A percentile compares a stretch with the other conserved stretches of the same genome.
Conservation (phyloP, 2,797 vertebrate species). For the Falco peregrinus region DNA sequence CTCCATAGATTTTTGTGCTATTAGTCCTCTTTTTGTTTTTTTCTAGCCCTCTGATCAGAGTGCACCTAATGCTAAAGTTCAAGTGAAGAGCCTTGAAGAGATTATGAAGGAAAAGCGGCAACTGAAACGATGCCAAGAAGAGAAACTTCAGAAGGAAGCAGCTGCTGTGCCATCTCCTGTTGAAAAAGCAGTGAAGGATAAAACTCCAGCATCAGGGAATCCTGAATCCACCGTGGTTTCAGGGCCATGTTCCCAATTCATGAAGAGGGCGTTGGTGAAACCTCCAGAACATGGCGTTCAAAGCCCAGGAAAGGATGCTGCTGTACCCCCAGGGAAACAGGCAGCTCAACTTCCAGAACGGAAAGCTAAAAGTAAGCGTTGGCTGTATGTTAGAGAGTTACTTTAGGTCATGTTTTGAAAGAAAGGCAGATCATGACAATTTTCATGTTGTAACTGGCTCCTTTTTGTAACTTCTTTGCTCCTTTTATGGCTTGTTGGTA, state of each 20-base stretch:
- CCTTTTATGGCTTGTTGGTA: neutral
- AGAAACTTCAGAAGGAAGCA: conserved; percentile 31
- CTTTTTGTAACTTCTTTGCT: neutral
- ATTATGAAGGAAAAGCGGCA: conserved; percentile 86
- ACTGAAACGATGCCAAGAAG: conserved; percentile 77
- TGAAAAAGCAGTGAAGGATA: neutral
- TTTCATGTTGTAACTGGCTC: neutral
- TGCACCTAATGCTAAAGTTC: conserved; percentile 59
- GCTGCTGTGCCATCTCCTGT: neutral
- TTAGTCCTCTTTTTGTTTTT: neutral
- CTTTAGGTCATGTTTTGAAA: neutral
- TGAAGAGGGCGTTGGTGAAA: conserved; percentile 31
- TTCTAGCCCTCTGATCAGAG: conserved; percentile 56
- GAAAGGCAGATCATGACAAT: neutral
- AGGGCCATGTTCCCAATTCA: neutral
- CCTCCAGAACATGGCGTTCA: conserved; percentile 42
- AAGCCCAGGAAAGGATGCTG: conserved; percentile 47
- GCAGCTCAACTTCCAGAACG: conserved; percentile 46
- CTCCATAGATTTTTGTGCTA: neutral
- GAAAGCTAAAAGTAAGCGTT: conserved; percentile 58
- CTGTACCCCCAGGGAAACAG: conserved; percentile 31
- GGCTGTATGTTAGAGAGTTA: neutral
- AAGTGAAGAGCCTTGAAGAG: conserved; percentile 89
- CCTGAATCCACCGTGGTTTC: neutral
- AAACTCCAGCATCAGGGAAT: neutral